Evolutionary conservation across 2,888 invertebrate genomes (phyloP).

Genomic region (Leuctra nigra): DNA sequence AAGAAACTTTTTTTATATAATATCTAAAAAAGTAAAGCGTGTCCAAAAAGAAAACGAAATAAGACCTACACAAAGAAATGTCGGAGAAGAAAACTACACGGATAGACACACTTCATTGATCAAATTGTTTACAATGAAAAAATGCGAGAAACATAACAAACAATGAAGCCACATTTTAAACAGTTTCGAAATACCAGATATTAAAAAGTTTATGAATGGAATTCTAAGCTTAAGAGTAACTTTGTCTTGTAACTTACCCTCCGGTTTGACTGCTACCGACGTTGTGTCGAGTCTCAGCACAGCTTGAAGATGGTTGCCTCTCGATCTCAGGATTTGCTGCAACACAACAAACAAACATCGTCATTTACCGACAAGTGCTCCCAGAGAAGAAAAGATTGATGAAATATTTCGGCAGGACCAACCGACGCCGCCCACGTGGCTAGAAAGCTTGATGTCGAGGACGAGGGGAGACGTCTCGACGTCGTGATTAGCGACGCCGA

Average conservation of each 20-base stretch:
- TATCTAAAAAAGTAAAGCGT: slow-evolving; percentile 11
- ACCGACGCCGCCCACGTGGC: background rate
- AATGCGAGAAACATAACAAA: too few species aligned
- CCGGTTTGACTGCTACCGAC: background rate
- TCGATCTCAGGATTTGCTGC: slow-evolving; percentile 12
- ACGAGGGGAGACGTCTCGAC: background rate
- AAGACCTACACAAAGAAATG: slow-evolving; percentile 5
- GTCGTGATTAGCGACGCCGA: slow-evolving; percentile 9
- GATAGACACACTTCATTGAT: background rate
- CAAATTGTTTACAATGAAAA: too few species aligned
- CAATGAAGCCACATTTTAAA: too few species aligned
- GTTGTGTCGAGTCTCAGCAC: background rate
- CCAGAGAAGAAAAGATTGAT: background rate
- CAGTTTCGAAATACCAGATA: too few species aligned
- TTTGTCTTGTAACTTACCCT: background rate
- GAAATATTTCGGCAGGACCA: background rate
- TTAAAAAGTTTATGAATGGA: too few species aligned
- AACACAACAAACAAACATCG: background rate
- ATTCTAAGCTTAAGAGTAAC: too few species aligned
- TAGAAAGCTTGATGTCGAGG: slow-evolving; percentile 5
- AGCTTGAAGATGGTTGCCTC: background rate
- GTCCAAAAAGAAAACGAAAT: slow-evolving; percentile 4
- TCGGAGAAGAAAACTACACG: background rate
- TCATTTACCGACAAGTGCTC: background rate
- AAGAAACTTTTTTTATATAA: slow-evolving; percentile 17